phyloP scores from a whole-genome alignment of 64 coral and sea anemone species.

The Montipora foliosa region DNA sequence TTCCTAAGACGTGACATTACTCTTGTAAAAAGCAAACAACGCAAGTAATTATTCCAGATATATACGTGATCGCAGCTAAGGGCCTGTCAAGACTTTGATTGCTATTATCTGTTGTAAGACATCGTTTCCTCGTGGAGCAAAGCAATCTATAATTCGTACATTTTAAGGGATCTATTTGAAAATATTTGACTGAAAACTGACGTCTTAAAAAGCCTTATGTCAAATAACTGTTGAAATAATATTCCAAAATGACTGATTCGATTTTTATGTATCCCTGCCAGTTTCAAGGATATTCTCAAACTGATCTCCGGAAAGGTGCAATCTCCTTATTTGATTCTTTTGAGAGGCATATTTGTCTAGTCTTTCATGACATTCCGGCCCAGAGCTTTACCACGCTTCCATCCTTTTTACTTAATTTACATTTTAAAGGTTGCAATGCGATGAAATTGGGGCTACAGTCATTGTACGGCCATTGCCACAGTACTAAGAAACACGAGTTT shows the following conservation, averaged over 20 bases:
- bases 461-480: not conserved
- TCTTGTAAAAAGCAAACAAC: not conserved
- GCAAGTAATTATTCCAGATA: not conserved
- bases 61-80: too few species aligned
- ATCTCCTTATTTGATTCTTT: conserved; percentile 21
- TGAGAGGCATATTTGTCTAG: not conserved
- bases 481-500: not conserved
- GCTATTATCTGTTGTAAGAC: too few species aligned
- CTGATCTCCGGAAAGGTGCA: not conserved
- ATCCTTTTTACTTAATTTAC: not conserved
- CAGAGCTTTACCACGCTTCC: not conserved
- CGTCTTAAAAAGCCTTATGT: not conserved
- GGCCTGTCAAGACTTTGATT: too few species aligned
- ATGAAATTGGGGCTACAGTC: too few species aligned
- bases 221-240: not conserved
- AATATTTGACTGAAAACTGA: too few species aligned
- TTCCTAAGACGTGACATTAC: not conserved
- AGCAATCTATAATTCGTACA: too few species aligned
- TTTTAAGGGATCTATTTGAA: too few species aligned
- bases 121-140: too few species aligned
- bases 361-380: not conserved
- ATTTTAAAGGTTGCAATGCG: not conserved
- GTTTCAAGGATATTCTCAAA: not conserved
- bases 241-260: not conserved
- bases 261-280: not conserved